Evolutionary conservation across 2,113 vertebrate species (phyloP).

Genomic region (Burhinus oedicnemus): DNA sequence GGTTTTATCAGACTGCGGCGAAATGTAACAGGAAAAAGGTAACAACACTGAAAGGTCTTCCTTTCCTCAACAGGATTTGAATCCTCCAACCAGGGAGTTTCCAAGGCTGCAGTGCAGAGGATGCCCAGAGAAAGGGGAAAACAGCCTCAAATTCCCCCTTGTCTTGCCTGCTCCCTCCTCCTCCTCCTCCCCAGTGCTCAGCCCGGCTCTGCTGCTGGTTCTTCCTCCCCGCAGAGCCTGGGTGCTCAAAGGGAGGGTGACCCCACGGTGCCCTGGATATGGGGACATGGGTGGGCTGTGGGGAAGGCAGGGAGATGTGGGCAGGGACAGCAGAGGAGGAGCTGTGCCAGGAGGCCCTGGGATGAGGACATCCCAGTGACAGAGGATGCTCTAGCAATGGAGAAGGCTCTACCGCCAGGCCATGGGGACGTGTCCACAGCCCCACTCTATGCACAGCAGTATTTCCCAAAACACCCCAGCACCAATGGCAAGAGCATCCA

Average conservation of each 20-base stretch:
- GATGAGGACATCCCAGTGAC: background rate
- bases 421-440: fast-evolving
- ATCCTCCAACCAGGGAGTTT: background rate
- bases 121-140: background rate
- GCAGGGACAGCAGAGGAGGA: background rate
- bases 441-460: background rate
- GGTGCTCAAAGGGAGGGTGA: background rate
- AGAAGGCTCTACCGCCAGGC: background rate
- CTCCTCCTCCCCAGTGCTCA: background rate
- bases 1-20: background rate
- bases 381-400: background rate
- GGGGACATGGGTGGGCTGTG: background rate
- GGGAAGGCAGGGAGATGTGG: background rate
- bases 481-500: background rate
- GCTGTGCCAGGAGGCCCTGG: background rate
- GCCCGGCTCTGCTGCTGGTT: background rate
- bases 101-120: background rate
- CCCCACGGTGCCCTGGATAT: background rate
- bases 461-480: background rate
- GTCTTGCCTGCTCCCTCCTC: background rate
- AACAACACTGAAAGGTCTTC: background rate
- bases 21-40: background rate
- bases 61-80: background rate
- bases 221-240: background rate
- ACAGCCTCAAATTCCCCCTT: background rate